These are phyloP conservation scores for Phania funesta DNA, from an alignment of 2,888 invertebrate genomes.

Conservation along the genomic window DNA sequence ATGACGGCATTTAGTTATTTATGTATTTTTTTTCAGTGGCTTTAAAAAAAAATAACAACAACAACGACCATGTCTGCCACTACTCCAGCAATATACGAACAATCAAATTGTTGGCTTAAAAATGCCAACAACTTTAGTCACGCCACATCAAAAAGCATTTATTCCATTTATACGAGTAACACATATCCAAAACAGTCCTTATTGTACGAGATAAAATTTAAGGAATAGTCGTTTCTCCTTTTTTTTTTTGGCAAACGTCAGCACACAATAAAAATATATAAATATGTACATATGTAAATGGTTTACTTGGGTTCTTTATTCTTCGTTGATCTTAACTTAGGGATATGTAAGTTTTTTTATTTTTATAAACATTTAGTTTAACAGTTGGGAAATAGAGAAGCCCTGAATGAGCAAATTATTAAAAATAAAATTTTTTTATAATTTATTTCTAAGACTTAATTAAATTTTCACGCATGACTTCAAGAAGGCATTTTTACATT, in stretches of 20 bases:
- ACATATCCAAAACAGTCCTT: slow-evolving; percentile 8
- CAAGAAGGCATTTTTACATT: too few species aligned
- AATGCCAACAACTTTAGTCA: not conserved
- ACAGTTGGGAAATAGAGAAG: not conserved
- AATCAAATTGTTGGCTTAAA: slow-evolving; percentile 25
- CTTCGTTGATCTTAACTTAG: not conserved
- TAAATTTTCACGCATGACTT: too few species aligned
- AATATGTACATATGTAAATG: not conserved
- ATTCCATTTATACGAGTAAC: not conserved
- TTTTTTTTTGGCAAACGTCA: slow-evolving; percentile 45
- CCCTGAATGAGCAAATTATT: not conserved
- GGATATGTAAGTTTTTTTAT: not conserved
- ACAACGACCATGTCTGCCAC: not conserved
- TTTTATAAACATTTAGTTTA: slow-evolving; percentile 5
- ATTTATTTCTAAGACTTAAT: too few species aligned
- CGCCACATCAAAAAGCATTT: not conserved
- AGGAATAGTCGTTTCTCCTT: not conserved
- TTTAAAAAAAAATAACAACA: not conserved
- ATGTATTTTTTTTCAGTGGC: not conserved
- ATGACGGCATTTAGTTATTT: too few species aligned
- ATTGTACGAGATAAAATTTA: not conserved
- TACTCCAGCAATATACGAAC: not conserved
- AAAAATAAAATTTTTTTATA: not conserved
- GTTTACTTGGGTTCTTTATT: not conserved
- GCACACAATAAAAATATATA: slow-evolving; percentile 19